Evolutionary conservation across 2,888 invertebrate genomes (phyloP).

Genomic region (Xestoiulus laeticollis): DNA sequence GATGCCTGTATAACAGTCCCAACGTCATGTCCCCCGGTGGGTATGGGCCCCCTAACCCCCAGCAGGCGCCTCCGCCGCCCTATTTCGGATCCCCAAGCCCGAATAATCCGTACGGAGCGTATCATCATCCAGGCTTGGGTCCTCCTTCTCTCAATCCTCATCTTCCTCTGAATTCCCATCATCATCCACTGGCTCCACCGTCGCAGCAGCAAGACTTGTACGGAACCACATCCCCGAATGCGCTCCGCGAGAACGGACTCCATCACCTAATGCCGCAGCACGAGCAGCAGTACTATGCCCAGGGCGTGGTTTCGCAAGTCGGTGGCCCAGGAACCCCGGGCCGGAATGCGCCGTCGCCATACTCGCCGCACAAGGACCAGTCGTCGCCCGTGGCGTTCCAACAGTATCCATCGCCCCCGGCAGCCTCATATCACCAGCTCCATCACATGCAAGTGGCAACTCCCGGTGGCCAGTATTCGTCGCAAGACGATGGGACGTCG

Average conservation of each 20-base stretch:
- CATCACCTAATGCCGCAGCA: constrained; percentile 71
- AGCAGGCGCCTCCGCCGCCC: constrained; percentile 61
- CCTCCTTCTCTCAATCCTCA: constrained; percentile 57
- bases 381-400: constrained; percentile 48
- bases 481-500: constrained; percentile 49
- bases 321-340: not conserved
- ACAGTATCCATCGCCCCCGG: constrained; percentile 45
- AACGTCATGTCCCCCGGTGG: not conserved
- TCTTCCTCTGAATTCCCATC: constrained; percentile 64
- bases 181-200: constrained; percentile 64
- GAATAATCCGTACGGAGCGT: constrained; percentile 59
- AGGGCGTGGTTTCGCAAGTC: not conserved
- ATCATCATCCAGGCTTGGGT: constrained; percentile 59
- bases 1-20: constrained; percentile 55
- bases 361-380: constrained; percentile 46
- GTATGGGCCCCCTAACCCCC: constrained; percentile 60
- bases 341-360: constrained; percentile 23
- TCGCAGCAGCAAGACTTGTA: constrained; percentile 55
- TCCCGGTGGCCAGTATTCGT: constrained; percentile 45
- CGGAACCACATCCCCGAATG: not conserved
- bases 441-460: constrained; percentile 42
- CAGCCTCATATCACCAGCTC: constrained; percentile 40
- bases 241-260: constrained; percentile 57
- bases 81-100: constrained; percentile 58
- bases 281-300: constrained; percentile 65